Evolutionary conservation across 2,113 vertebrate species (phyloP).

Genomic region (Todiramphus saurophagus): DNA sequence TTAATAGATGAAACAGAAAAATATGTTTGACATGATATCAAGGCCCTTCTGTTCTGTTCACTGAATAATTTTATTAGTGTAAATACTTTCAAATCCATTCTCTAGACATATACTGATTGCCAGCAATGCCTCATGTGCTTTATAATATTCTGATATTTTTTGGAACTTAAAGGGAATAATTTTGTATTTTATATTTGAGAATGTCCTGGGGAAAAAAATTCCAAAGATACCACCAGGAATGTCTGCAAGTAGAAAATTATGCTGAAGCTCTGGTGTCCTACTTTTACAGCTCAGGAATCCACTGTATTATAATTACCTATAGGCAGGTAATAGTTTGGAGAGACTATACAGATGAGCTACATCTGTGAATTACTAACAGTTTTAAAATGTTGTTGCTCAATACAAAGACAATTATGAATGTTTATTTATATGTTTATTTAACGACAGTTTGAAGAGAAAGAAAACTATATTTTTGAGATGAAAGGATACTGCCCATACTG

Average conservation of each 20-base stretch:
- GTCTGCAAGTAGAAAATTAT: neutral
- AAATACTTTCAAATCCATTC: neutral
- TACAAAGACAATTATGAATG: neutral
- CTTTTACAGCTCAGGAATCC: neutral
- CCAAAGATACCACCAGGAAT: neutral
- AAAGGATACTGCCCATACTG: neutral
- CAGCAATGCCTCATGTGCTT: neutral
- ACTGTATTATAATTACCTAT: neutral
- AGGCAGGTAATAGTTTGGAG: neutral
- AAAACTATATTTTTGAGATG: neutral
- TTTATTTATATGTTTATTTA: neutral
- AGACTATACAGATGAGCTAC: neutral
- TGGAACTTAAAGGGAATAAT: neutral
- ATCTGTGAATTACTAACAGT: neutral
- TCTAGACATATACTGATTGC: neutral
- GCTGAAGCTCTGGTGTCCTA: neutral
- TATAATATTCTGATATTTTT: neutral
- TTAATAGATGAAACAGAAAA: constrained; percentile 29
- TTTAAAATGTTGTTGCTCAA: neutral
- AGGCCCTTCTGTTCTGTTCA: neutral
- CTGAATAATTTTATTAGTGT: neutral
- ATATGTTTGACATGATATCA: neutral
- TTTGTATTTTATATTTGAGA: neutral
- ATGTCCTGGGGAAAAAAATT: neutral
- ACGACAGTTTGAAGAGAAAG: neutral